Evolutionary conservation across 2,888 invertebrate genomes (phyloP).

Genomic region (Limnephilus auricula): DNA sequence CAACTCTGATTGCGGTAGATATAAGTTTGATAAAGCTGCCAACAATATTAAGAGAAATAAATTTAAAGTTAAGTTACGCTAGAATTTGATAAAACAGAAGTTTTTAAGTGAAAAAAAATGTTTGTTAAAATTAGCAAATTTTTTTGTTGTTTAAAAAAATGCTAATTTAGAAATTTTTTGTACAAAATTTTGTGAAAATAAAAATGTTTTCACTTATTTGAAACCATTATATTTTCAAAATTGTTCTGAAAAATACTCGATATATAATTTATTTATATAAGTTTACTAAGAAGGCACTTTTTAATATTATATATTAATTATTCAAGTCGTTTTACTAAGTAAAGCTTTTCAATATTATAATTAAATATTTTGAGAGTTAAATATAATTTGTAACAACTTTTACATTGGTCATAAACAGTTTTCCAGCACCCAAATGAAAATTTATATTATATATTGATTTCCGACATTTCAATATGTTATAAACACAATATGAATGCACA

Average conservation of each 20-base stretch:
- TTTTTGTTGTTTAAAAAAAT: background rate
- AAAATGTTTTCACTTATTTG: conserved; percentile 2
- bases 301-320: background rate
- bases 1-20: too few species aligned
- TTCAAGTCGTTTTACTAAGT: background rate
- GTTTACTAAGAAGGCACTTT: background rate
- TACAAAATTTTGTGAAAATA: background rate
- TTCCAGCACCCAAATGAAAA: background rate
- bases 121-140: background rate
- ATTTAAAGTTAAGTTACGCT: background rate
- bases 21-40: background rate
- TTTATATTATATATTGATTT: background rate
- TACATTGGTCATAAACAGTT: background rate
- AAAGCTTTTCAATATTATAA: background rate
- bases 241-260: background rate
- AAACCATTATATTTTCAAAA: background rate
- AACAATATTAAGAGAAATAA: background rate
- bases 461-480: background rate
- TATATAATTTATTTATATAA: background rate
- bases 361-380: background rate
- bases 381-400: background rate
- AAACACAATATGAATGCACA: background rate
- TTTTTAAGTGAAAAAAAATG: background rate
- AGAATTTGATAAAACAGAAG: background rate
- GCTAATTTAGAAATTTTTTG: background rate